Evolutionary conservation across 2,113 vertebrate genomes (phyloP).

Genomic region (Caretta caretta): DNA sequence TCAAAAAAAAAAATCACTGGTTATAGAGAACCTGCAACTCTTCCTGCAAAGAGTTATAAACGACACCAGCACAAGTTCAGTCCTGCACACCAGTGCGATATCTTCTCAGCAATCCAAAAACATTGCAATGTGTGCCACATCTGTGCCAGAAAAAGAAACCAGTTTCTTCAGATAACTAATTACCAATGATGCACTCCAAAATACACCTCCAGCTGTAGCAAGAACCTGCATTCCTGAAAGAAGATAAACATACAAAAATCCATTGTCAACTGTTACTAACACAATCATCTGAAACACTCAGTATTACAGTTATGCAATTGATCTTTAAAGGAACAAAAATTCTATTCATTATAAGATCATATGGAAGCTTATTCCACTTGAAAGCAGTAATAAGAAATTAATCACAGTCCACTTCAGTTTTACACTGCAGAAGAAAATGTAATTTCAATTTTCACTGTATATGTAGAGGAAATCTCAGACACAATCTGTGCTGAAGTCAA

Average conservation of each 20-base stretch:
- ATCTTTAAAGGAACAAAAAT: background rate
- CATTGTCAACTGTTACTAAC: background rate
- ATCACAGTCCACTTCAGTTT: rapidly evolving
- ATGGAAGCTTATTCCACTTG: background rate
- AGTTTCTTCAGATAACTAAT: background rate
- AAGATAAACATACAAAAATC: background rate
- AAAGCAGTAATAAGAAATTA: background rate
- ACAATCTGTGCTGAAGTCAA: rapidly evolving
- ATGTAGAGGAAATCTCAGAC: background rate
- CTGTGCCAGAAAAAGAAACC: background rate
- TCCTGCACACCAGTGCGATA: rapidly evolving
- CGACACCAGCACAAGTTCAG: background rate
- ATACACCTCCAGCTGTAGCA: background rate
- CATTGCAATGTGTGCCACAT: background rate
- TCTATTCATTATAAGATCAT: background rate
- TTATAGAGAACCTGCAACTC: background rate
- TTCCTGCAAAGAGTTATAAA: background rate
- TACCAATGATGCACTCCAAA: rapidly evolving
- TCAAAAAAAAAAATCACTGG: background rate
- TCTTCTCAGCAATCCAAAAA: background rate
- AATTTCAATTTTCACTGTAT: background rate
- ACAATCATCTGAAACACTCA: background rate
- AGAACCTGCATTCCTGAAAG: background rate
- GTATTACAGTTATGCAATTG: background rate
- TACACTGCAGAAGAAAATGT: background rate